Conservation (phyloP, 2,888 invertebrate species). For the Dione juno region DNA sequence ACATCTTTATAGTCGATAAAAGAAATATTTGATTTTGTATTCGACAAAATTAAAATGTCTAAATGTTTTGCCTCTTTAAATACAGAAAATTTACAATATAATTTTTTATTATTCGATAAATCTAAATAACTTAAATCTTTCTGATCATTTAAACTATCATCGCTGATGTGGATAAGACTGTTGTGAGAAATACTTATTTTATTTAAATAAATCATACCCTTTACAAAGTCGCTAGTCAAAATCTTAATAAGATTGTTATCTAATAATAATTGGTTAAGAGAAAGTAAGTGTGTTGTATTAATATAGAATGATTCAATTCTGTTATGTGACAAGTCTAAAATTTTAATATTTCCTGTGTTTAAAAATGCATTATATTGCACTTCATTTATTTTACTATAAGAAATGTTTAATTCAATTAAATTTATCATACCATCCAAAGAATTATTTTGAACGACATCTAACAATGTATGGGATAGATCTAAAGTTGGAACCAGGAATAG, state of each 20-base stretch:
- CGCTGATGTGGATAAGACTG: conserved; percentile 50
- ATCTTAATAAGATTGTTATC: conserved; percentile 59
- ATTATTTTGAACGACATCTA: conserved; percentile 58
- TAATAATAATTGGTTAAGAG: conserved; percentile 54
- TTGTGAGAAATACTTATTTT: conserved; percentile 58
- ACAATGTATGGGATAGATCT: conserved; percentile 60
- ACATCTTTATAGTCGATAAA: conserved; percentile 50
- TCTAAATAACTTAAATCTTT: conserved; percentile 56
- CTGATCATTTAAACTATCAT: conserved; percentile 53
- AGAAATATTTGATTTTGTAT: conserved; percentile 49
- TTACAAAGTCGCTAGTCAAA: conserved; percentile 51
- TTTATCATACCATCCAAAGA: conserved; percentile 63
- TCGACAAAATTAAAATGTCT: conserved; percentile 55
- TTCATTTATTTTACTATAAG: conserved; percentile 56
- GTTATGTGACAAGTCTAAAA: conserved; percentile 66
- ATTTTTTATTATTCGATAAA: conserved; percentile 60
- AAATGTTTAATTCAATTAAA: conserved; percentile 62
- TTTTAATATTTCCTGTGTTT: conserved; percentile 56
- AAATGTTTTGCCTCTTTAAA: conserved; percentile 51
- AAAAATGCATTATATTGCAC: conserved; percentile 62
- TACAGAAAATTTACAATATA: conserved; percentile 50
- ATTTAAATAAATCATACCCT: conserved; percentile 50
- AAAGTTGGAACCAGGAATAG: conserved; percentile 59
- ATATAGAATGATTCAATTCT: conserved; percentile 55
- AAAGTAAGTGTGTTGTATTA: conserved; percentile 58